Evolutionary conservation across 2,113 vertebrate species (phyloP), one percentile per base, ranked within the genome.

Genomic region (Hemiprocne comata): DNA sequence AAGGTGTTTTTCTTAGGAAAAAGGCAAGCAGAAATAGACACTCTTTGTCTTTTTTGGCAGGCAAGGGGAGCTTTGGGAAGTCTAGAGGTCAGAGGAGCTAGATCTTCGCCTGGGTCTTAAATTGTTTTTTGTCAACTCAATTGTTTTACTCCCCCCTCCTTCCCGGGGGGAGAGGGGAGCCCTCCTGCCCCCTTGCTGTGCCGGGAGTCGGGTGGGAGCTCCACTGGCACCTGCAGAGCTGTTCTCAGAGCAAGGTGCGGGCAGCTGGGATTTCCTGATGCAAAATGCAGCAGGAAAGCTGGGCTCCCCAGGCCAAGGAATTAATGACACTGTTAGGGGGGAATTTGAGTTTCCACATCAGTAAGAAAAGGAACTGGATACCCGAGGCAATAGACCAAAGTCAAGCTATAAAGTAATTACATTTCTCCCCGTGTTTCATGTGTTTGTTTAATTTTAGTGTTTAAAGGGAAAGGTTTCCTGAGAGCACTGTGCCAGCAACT

Each of bases 381-480:
- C 79, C 79, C 58, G 12, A 94, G 96, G 96, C 96, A 97, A 74
- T 42, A 94, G 87, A 97, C 95, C 96, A 96, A 97, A 95, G 93
- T 97, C 90, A 97, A 97, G 90, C 92, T 93, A 91, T 97, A 95
- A 97, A 96, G 91, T 94, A 95, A 97, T 96, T 96, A 96, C 42
- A 81, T 91, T 97, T 97, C 94, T 97, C 90, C 50, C 85, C 29
- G 74, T 8, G 51, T 95, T 97, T 96, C 96, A 96, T 88, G 76
- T 96, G 93, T 96, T 95, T 96, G 86, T 94, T 96, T 95, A 96
- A 94, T 96, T 95, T 97, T 94, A 96, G 95, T 93, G 92, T 96
- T 96, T 96, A 96, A 96, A 96, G 86, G 86, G 86, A 73, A 97
- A 93, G 85, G 91, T 95, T 97, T 97, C 90, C 96, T 94, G 90